A percentile compares a stretch with the other conserved stretches of the same genome.
Conservation (phyloP, 2,113 vertebrate genomes). For the Thermophis baileyi region DNA sequence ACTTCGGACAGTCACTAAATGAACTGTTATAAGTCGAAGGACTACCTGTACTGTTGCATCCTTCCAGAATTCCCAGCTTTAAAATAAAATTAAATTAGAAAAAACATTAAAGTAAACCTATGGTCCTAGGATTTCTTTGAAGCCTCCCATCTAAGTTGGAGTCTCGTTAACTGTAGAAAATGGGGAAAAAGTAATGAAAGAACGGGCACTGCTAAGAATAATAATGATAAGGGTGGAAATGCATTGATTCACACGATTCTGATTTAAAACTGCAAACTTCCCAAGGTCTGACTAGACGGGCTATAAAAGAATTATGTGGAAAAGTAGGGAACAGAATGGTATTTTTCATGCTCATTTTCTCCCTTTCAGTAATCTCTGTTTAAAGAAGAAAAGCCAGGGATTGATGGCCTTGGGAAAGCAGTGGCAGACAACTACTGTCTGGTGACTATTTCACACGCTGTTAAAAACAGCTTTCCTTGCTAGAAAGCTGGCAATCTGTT, state of each 20-base stretch:
- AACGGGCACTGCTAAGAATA: neutral
- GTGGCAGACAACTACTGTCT: conserved; percentile 13
- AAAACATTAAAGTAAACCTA: neutral
- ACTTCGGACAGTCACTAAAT: no score
- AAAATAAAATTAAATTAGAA: neutral
- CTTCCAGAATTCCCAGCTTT: neutral
- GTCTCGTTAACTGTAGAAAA: neutral
- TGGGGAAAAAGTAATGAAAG: neutral
- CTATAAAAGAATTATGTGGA: conserved; percentile 30
- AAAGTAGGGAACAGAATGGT: conserved; percentile 25
- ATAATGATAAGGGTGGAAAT: neutral
- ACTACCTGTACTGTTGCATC: neutral
- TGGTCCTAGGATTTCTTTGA: neutral
- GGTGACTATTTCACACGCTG: conserved; percentile 16
- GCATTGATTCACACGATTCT: neutral
- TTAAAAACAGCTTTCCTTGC: neutral
- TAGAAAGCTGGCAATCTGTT: neutral
- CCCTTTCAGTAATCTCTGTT: conserved; percentile 57
- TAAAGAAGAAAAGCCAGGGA: conserved; percentile 44
- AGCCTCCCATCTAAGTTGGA: neutral
- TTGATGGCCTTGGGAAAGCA: conserved; percentile 39
- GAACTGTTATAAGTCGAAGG: no score
- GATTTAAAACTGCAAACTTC: conserved; percentile 26
- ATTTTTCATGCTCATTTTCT: conserved; percentile 29
- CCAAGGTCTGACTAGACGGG: conserved; percentile 32